phyloP scores from a whole-genome alignment of 2,113 vertebrate genomes.

The Spermophilus dauricus region DNA sequence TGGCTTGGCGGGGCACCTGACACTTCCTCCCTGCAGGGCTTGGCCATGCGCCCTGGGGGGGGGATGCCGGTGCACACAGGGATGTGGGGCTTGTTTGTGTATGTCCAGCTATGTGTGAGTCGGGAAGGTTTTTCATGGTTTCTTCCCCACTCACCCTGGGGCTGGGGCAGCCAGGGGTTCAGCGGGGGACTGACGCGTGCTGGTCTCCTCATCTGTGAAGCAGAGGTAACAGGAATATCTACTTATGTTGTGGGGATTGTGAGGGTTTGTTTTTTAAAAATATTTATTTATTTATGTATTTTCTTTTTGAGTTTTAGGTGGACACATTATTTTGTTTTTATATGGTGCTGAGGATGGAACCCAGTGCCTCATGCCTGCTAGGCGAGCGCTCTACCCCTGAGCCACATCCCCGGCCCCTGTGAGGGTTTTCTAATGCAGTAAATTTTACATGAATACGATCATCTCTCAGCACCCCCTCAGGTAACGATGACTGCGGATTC shows the following conservation, averaged over 20 bases:
- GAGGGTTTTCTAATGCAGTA: too few relatives aligned
- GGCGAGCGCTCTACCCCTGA: too few relatives aligned
- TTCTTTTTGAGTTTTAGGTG: too few relatives aligned
- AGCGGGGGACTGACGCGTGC: background rate
- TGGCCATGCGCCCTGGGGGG: rapidly evolving
- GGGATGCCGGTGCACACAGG: rapidly evolving
- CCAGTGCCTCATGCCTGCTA: too few relatives aligned
- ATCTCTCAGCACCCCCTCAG: too few relatives aligned
- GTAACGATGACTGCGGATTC: background rate
- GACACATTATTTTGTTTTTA: too few relatives aligned
- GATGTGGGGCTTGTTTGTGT: rapidly evolving
- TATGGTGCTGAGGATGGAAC: too few relatives aligned
- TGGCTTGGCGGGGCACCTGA: background rate
- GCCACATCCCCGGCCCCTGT: too few relatives aligned
- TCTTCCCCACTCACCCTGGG: background rate
- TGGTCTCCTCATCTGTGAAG: background rate
- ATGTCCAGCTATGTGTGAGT: background rate
- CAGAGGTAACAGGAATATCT: background rate
- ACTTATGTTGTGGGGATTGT: too few relatives aligned
- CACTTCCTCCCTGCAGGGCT: background rate
- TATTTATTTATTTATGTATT: too few relatives aligned
- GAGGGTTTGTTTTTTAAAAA: too few relatives aligned
- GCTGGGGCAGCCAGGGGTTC: background rate
- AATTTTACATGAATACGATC: too few relatives aligned
- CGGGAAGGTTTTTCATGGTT: background rate